These are phyloP conservation scores for Sisor rabdophorus DNA, from an alignment of 2,113 vertebrate species.

Conservation along the genomic window DNA sequence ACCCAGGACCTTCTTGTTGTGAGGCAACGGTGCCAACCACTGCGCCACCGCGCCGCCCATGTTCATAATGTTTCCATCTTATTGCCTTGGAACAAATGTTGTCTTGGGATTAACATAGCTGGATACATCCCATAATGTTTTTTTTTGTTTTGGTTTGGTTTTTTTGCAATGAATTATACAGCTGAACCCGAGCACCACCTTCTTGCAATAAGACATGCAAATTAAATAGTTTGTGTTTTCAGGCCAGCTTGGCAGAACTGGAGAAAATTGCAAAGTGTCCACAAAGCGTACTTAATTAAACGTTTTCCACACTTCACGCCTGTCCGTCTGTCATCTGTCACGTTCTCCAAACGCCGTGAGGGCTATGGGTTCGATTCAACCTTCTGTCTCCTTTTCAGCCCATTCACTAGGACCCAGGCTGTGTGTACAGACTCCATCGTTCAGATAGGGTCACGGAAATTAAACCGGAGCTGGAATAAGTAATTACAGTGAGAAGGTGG, in stretches of 20 bases:
- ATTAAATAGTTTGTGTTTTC: conserved; percentile 41
- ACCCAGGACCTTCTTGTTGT: no score
- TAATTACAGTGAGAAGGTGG: background rate
- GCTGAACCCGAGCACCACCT: conserved; percentile 21
- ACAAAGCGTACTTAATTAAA: conserved; percentile 46
- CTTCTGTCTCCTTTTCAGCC: background rate
- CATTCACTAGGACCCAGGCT: background rate
- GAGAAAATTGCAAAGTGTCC: conserved; percentile 25
- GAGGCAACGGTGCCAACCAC: no score
- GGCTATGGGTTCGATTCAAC: conserved; percentile 1
- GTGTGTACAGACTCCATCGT: background rate
- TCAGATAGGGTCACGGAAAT: background rate
- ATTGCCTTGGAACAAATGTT: conserved; percentile 32
- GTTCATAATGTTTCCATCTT: background rate
- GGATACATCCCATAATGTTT: conserved; percentile 35
- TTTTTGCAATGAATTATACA: conserved; percentile 22
- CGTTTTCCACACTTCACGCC: conserved; percentile 24
- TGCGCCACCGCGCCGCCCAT: no score
- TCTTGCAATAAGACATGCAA: conserved; percentile 35
- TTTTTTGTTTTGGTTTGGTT: no score
- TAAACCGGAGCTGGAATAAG: background rate
- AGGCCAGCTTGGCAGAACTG: conserved; percentile 21
- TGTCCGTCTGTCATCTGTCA: conserved; percentile 41
- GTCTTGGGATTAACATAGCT: conserved; percentile 19
- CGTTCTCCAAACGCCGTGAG: conserved; percentile 20